Base-by-base conservation (phyloP, 2,113 vertebrate species). In the Spizaetus ornatus region DNA sequence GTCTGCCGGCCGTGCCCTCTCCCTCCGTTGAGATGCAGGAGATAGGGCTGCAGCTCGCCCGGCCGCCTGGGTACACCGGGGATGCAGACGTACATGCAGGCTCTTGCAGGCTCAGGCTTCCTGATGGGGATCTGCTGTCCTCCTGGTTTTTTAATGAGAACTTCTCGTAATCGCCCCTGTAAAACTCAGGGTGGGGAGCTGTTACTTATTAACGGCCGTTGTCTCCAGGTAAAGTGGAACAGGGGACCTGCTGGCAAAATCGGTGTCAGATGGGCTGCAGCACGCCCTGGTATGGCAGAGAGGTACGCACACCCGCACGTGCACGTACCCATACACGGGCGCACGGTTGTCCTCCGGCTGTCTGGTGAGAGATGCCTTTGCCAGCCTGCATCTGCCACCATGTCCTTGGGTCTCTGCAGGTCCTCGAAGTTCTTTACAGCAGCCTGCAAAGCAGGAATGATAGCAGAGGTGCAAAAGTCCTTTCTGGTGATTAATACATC, bases 401-500 rank as follows among this genome's bases (percentile, higher is more conserved):
- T 0, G 6, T 65, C 47, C 94, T 85, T 89, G 34, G 52, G 45
- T 83, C 45, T 84, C 74, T 48, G 43, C 3, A 6, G 62, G 82
- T 70, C 77, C 93, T 66, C 58, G 7, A 71, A 80, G 80, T 10
- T 61, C 81, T 70, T 40, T 71, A 65, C 71, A 72, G 78, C 65
- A 8, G 31, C 65, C 72, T 80, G 58, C 47, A 81, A 67, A 67
- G 58, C 2, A 3, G 53, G 82, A 94, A 61, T 11, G 88, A 96
- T 95, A 97, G 82, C 85, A 90, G 92, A 96, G 82, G 95, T 93
- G 96, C 94, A 95, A 86, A 98, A 97, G 96, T 95, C 94, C 89
- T 92, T 86, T 73, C 84, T 95, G 95, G 88, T 97, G 96, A 97
- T 97, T 97, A 97, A 97, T 97, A 53, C 62, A 91, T 92, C 88